Conservation (phyloP, 1,140 invertebrate species). For the Pomacea maculata region DNA sequence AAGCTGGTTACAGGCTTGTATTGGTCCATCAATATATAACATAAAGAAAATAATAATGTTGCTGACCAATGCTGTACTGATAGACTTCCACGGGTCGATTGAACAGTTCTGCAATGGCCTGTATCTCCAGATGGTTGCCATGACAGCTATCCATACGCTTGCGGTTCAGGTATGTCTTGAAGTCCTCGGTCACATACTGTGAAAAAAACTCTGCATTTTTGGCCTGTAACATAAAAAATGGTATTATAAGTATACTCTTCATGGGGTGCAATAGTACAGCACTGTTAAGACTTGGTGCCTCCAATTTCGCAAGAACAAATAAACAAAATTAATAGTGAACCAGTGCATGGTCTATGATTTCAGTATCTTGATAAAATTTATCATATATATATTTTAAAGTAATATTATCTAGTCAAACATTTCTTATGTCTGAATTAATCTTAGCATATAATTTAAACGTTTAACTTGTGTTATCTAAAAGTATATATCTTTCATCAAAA, state of each 20-base stretch:
- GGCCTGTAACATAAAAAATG: slow-evolving; percentile 41
- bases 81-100: slow-evolving; percentile 93
- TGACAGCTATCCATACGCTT: slow-evolving; percentile 77
- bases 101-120: slow-evolving; percentile 93
- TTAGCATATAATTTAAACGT: too few relatives aligned
- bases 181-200: slow-evolving; percentile 94
- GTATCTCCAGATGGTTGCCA: slow-evolving; percentile 94
- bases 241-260: background rate
- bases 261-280: background rate
- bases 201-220: slow-evolving; percentile 91
- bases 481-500: background rate
- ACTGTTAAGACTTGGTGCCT: background rate
- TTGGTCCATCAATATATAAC: too few relatives aligned
- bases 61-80: slow-evolving; percentile 82
- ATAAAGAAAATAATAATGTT: too few relatives aligned
- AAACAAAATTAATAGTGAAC: too few relatives aligned
- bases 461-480: too few relatives aligned
- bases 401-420: too few relatives aligned
- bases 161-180: slow-evolving; percentile 84
- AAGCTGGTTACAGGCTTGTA: too few relatives aligned
- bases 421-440: too few relatives aligned
- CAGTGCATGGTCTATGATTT: too few relatives aligned
- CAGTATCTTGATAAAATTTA: too few relatives aligned
- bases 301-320: too few relatives aligned
- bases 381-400: background rate